phyloP scores from a whole-genome alignment of 2,113 vertebrate genomes.

The Callocephalon fimbriatum region DNA sequence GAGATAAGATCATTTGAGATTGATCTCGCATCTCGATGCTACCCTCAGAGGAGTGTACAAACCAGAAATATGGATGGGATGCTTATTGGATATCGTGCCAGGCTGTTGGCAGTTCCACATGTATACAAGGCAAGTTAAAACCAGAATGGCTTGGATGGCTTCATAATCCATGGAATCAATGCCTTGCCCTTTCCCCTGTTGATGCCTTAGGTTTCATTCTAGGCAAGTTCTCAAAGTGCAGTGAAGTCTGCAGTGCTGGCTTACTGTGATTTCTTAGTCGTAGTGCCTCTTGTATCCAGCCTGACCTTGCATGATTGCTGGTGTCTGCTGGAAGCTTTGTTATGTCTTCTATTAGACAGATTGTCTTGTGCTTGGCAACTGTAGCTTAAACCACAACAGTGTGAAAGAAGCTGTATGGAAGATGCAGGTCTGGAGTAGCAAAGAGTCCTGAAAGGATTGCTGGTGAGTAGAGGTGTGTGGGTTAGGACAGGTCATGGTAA shows the following conservation, averaged over 20 bases:
- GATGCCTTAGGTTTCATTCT: neutral
- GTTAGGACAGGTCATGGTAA: neutral
- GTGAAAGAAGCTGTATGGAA: neutral
- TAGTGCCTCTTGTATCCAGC: neutral
- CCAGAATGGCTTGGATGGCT: conserved; percentile 16
- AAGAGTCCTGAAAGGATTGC: neutral
- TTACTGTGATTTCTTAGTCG: neutral
- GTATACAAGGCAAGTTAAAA: neutral
- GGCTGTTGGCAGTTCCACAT: neutral
- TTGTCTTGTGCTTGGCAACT: neutral
- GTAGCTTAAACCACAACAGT: neutral
- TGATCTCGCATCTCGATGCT: neutral
- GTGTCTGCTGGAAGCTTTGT: neutral
- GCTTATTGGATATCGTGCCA: neutral
- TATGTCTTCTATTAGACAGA: neutral
- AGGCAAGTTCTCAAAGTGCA: neutral
- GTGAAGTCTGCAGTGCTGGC: neutral
- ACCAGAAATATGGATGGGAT: neutral
- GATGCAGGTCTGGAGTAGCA: neutral
- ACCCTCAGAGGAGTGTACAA: neutral
- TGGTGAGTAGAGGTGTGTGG: neutral
- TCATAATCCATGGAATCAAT: neutral
- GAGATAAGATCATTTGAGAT: neutral
- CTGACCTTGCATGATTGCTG: neutral
- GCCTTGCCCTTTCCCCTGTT: neutral